Percentiles rank a stretch among this genome's conserved stretches.
phyloP scores from a whole-genome alignment of 2,888 invertebrate genomes.

The Bruchidius siliquastri region DNA sequence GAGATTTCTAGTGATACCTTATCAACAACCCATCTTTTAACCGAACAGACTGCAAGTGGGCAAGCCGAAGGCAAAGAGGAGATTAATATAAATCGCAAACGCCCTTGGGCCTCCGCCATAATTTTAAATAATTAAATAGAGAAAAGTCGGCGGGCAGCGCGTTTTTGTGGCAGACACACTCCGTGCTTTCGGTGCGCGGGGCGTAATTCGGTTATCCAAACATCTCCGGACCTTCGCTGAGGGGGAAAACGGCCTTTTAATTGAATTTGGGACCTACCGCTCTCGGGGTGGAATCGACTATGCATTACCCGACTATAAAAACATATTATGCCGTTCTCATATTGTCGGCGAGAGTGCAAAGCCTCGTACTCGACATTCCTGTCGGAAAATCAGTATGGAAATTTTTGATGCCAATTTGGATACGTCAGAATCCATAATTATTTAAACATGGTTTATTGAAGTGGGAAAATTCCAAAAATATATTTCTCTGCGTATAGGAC shows the following conservation, averaged over 20 bases:
- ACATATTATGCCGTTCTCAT: slow-evolving; percentile 22
- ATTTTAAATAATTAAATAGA: slow-evolving; percentile 38
- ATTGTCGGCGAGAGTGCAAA: neutral
- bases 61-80: slow-evolving; percentile 1
- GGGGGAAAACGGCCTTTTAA: slow-evolving; percentile 30
- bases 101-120: slow-evolving; percentile 25
- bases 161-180: slow-evolving; percentile 23
- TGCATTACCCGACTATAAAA: slow-evolving; percentile 32
- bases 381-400: no score
- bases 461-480: no score
- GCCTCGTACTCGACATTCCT: neutral
- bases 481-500: no score
- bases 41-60: neutral
- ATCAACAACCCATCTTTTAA: neutral
- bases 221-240: slow-evolving; percentile 25
- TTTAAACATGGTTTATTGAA: no score
- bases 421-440: no score
- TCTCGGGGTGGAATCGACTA: slow-evolving; percentile 19
- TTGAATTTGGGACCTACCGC: slow-evolving; percentile 30
- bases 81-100: slow-evolving; percentile 15
- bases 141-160: slow-evolving; percentile 21
- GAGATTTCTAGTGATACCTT: neutral
- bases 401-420: no score
- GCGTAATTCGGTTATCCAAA: slow-evolving; percentile 39
- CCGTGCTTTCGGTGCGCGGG: slow-evolving; percentile 23